Base-by-base conservation (phyloP, 2,113 vertebrate species). In the Carassius gibelio region DNA sequence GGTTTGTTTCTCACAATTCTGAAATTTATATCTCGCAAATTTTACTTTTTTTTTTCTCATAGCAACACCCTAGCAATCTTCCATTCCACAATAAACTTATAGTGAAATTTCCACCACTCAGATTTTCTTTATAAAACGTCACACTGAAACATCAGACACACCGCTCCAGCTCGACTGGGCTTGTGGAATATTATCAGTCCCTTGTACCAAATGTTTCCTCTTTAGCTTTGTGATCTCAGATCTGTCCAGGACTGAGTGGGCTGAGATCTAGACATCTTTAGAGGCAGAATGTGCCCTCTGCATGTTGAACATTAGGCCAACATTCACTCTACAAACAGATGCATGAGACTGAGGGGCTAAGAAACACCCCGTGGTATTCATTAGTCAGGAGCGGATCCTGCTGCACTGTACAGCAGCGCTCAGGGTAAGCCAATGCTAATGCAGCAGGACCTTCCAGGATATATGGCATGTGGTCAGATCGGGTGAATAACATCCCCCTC, bases 391-490 rank as follows among this genome's bases (percentile, higher is more conserved):
- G 78, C 38, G 45, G 38, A 81, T 66, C 17, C 59, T 45, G 59
- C 78, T 64, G 17, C 23, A 81, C 59, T 81, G n/a, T 59, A 79
- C 52, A 79, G 21, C 34, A 14, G 34, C 21, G 42, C 48, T 34
- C 75, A 55, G 75, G 75, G 50, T 17, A 76, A 81, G 11, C 23
- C 78, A 64, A 81, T 81, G 78, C 61, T 48, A 81, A 81, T 81
- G 78, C 4, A 5, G 57, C 57, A 57, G n/a, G 30, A 78, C 75
- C 30, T 59, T 34, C n/a, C 23, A 48, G 45, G 45, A 48, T 48
- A 48, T 48, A 11, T 48, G 45, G 45, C 45, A 11, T 48, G 45
- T 48, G 45, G 45, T 48, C 45, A 48, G 45, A 11, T 48, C 45
- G 45, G 52, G 45, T 0, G 2, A 48, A 48, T 11, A 48, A 48